Base-by-base conservation (phyloP, 2,113 vertebrate genomes). In the Erpornis zantholeuca region DNA sequence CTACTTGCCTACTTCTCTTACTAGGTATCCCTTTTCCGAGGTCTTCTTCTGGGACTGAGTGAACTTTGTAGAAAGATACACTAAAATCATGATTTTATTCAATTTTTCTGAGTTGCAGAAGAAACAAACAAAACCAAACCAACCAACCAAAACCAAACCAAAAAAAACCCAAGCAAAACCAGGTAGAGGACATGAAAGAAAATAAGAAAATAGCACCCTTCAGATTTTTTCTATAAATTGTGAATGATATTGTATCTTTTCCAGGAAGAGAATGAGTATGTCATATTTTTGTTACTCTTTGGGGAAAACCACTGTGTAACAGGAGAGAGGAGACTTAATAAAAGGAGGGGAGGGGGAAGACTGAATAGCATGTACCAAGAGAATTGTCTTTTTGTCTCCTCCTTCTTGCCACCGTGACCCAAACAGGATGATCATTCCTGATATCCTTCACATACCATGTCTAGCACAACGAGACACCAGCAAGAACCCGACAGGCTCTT, bases 311-410 rank as follows among this genome's bases (percentile, higher is more conserved):
- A 59, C 19, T 8, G 8, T 23, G 8, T 31, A 75, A 73, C 24
- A 73, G n/a, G 36, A 49, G 80, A 84, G 20, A 82, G 14, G 16
- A 86, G 54, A 65, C 12, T 71, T n/a, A 69, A 52, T 56, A 42
- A 63, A 66, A 31, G 28, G 5, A 1, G 5, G 1, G 0, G 2
- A 2, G 1, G 5, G 1, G 0, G 2, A 2, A 3, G 42, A 42
- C 11, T 53, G 75, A 85, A 54, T 11, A 81, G 11, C 16, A 31
- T 13, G 13, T 49, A 66, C 38, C 38, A 61, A 80, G 50, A 21
- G 35, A 88, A 44, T 59, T 72, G 28, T 53, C 18, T 38, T 59
- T 83, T 81, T 70, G 5, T 52, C 42, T 92, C 33, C 42, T 72
- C 57, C 57, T 23, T 45, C 33, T 29, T 57, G 38, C 27, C 54